These are phyloP conservation scores for Sinelater perroti DNA, from an alignment of 2,888 invertebrate genomes.

Conservation along the genomic window DNA sequence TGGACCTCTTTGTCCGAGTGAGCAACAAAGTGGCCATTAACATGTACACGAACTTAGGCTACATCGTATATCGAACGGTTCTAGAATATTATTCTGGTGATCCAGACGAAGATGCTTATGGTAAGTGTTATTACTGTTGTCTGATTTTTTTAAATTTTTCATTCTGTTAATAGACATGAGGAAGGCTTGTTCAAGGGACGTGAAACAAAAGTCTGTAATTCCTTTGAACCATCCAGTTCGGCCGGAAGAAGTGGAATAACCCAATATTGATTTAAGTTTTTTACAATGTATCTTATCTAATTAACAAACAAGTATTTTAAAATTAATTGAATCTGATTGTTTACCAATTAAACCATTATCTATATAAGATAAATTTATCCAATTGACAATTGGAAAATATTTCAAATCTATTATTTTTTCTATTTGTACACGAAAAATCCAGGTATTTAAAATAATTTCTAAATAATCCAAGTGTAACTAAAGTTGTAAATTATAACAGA, in stretches of 20 bases:
- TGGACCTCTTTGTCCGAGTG: conserved; percentile 97
- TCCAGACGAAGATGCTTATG: conserved; percentile 98
- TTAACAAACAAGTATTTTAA: neutral
- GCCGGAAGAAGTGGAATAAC: conserved; percentile 90
- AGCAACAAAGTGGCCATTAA: conserved; percentile 97
- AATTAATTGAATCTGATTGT: too few species aligned
- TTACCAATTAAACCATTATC: too few species aligned
- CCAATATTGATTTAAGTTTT: neutral
- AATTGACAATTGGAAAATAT: too few species aligned
- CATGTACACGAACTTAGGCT: conserved; percentile 96
- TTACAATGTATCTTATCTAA: neutral
- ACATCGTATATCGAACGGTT: conserved; percentile 95
- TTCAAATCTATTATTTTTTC: too few species aligned
- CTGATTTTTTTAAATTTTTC: neutral
- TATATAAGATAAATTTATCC: too few species aligned
- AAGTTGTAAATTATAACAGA: too few species aligned
- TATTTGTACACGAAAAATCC: too few species aligned
- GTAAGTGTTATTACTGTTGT: conserved; percentile 65
- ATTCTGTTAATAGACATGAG: conserved; percentile 98
- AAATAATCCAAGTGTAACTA: too few species aligned
- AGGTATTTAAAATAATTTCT: too few species aligned
- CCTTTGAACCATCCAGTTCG: conserved; percentile 93
- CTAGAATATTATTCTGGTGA: conserved; percentile 98
- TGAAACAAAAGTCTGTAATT: conserved; percentile 89
- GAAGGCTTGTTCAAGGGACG: conserved; percentile 94